Conservation (phyloP, 2,888 invertebrate species). For the Epinotia brunnichana region DNA sequence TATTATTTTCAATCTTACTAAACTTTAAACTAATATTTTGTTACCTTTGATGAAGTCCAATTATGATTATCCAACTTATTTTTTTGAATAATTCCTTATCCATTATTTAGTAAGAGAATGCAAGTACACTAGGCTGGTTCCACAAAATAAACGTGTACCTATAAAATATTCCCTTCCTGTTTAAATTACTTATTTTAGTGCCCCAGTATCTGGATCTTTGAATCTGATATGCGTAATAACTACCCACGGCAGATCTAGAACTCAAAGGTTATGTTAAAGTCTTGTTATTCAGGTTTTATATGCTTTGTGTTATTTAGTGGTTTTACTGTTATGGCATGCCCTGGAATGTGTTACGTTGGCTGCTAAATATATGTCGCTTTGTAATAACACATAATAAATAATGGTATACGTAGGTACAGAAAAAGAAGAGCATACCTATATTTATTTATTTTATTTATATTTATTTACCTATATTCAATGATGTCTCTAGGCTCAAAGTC, state of each 20-base stretch:
- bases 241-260: constrained; percentile 15
- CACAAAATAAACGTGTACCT: constrained; percentile 1
- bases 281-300: constrained; percentile 7
- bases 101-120: neutral
- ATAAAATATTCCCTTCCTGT: constrained; percentile 7
- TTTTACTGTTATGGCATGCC: constrained; percentile 7
- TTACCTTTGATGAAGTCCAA: too few relatives aligned
- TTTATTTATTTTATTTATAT: too few relatives aligned
- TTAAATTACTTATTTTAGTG: constrained; percentile 13
- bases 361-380: neutral
- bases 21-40: too few relatives aligned
- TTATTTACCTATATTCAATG: too few relatives aligned
- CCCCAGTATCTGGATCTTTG: constrained; percentile 1
- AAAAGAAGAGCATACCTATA: too few relatives aligned
- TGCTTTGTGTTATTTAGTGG: neutral
- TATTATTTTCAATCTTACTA: too few relatives aligned
- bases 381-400: too few relatives aligned
- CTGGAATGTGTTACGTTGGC: neutral
- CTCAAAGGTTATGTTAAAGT: constrained; percentile 10
- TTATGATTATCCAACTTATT: too few relatives aligned
- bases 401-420: too few relatives aligned
- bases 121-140: constrained; percentile 26
- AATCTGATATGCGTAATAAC: constrained; percentile 22
- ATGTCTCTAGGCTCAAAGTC: too few relatives aligned
- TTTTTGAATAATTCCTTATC: too few relatives aligned